These are phyloP conservation scores for Uloborus plumipes DNA, from an alignment of 2,888 invertebrate species.

Conservation along the genomic window DNA sequence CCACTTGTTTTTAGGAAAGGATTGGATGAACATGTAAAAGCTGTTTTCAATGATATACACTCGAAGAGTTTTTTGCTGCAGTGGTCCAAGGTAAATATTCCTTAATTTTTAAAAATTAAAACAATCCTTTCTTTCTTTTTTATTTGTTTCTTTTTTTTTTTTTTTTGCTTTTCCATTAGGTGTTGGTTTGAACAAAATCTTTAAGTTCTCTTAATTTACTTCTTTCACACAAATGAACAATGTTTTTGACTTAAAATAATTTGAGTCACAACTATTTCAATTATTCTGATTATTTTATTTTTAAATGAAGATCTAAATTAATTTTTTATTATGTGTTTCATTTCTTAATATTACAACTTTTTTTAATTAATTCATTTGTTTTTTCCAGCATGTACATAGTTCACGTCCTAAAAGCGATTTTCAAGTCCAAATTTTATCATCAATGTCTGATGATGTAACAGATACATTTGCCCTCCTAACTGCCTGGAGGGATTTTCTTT, in stretches of 20 bases:
- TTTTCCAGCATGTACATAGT: conserved; percentile 32
- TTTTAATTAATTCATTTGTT: conserved; percentile 2
- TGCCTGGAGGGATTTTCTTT: conserved; percentile 62
- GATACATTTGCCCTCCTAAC: conserved; percentile 51
- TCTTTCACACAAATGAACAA: no score
- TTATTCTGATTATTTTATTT: background rate
- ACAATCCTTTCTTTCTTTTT: no score
- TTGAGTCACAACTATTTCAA: background rate
- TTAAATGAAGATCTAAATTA: background rate
- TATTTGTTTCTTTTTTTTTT: no score
- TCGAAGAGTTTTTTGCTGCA: conserved; percentile 30
- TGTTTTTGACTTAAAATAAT: background rate
- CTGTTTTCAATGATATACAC: conserved; percentile 43
- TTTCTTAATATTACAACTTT: background rate
- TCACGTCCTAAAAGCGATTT: background rate
- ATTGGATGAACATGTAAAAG: conserved; percentile 30
- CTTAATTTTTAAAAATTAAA: background rate
- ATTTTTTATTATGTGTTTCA: background rate
- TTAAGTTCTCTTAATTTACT: no score
- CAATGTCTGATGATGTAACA: conserved; percentile 23
- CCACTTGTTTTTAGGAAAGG: conserved; percentile 23
- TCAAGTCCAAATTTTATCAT: conserved; percentile 22
- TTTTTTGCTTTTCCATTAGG: no score
- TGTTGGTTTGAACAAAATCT: no score
- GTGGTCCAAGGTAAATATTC: conserved; percentile 50